phyloP scores from a whole-genome alignment of 2,888 invertebrate genomes.

The Alloplasta piceator region DNA sequence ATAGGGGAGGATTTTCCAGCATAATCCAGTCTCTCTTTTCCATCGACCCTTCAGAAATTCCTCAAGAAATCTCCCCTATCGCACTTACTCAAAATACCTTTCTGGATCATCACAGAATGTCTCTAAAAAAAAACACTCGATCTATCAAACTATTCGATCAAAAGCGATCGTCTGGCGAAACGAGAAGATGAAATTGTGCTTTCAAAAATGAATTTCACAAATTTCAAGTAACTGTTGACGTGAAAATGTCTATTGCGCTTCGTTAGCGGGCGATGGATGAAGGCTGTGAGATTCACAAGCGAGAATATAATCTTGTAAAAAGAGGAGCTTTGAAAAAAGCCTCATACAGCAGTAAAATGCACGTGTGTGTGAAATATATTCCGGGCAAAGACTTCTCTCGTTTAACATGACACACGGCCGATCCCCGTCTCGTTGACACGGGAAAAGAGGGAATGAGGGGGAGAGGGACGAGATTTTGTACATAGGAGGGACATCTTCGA shows the following conservation, averaged over 20 bases:
- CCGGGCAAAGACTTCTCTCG: conserved; percentile 22
- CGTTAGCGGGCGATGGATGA: conserved; percentile 50
- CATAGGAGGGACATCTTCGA: conserved; percentile 69
- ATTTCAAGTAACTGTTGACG: conserved; percentile 9
- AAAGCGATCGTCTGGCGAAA: background rate
- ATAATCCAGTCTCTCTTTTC: too few relatives aligned
- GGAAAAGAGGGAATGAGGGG: conserved; percentile 36
- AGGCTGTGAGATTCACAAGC: conserved; percentile 30
- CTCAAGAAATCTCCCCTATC: too few relatives aligned
- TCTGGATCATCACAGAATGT: too few relatives aligned
- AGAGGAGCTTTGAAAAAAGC: conserved; percentile 18
- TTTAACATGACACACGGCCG: conserved; percentile 54
- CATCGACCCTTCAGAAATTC: background rate
- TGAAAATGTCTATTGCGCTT: conserved; percentile 21
- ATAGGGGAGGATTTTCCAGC: too few relatives aligned
- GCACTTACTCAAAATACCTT: too few relatives aligned
- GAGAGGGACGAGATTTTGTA: conserved; percentile 5
- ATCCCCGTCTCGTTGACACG: conserved; percentile 27
- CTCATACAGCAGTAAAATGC: conserved; percentile 3
- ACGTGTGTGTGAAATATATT: conserved; percentile 14
- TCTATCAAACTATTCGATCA: too few relatives aligned
- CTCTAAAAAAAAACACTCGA: too few relatives aligned
- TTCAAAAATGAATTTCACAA: background rate
- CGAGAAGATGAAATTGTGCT: conserved; percentile 18
- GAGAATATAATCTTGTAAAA: conserved; percentile 40